Base-by-base conservation (phyloP, 2,113 vertebrate genomes). In the Gorsachius goisagi region DNA sequence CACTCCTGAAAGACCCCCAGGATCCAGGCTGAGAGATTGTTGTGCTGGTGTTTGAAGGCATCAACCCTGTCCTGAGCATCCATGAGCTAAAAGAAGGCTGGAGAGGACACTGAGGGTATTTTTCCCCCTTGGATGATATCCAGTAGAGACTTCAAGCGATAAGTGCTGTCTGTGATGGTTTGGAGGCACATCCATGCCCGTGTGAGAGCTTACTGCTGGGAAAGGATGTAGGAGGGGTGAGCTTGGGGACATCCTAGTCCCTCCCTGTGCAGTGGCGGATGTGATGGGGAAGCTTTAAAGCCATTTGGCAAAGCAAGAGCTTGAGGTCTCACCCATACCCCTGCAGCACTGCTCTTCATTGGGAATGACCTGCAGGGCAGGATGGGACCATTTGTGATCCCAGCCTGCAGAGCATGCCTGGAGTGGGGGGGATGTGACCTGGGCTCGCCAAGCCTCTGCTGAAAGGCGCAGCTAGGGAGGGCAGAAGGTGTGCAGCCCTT, bases 341-440 rank as follows among this genome's bases (percentile, higher is more conserved):
- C 27, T 1, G 5, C 3, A 2, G 37, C 53, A 44, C 62, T 0
- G 0, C 56, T 49, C 11, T 49, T 66, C 12, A 4, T 0, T 49
- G 74, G 49, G 68, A 91, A 21, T 22, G 20, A 64, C 67, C 37
- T 73, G 50, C 62, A 76, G 72, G 62, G 72, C 68, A 74, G 73
- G 64, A 84, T 69, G 76, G 79, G 72, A 44, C 60, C 2, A 0
- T 73, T 56, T 47, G 72, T 68, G 80, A 53, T 52, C 41, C 71
- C 35, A 32, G 50, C 28, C 45, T 91, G 77, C 63, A 73, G 53
- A 64, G 22, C n/a, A 77, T 32, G 23, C 20, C 26, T 4, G 5
- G 32, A 64, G 32, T 2, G 0, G 71, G 53, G 15, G 39, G 49
- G 82, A 67, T 90, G 85, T 26, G 47, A 64, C 49, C 52, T 19